These are phyloP conservation scores for Horisme vitalbata DNA, from an alignment of 2,888 invertebrate species.

Conservation along the genomic window DNA sequence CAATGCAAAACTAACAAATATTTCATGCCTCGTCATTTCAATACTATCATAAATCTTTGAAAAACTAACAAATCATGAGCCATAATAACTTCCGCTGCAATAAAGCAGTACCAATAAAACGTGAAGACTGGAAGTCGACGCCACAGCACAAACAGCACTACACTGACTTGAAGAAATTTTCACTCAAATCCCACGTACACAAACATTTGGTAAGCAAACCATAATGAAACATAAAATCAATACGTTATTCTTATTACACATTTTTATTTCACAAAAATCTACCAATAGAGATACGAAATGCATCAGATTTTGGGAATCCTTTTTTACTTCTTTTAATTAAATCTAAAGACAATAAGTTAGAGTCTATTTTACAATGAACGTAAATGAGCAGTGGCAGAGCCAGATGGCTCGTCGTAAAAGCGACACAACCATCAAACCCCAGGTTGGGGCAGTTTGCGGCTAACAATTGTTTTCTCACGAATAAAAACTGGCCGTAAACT, in stretches of 20 bases:
- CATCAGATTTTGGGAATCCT: no score
- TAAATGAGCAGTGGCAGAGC: neutral
- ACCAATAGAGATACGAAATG: no score
- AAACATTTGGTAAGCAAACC: no score
- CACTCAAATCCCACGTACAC: neutral
- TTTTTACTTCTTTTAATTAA: no score
- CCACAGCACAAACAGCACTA: slow-evolving; percentile 26
- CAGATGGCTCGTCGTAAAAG: slow-evolving; percentile 28
- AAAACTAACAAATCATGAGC: slow-evolving; percentile 34
- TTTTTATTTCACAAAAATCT: no score
- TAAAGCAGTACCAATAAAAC: slow-evolving; percentile 63
- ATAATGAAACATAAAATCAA: no score
- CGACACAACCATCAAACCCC: slow-evolving; percentile 41
- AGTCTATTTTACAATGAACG: neutral
- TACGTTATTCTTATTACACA: no score
- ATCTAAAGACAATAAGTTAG: neutral
- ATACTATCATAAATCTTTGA: slow-evolving; percentile 19
- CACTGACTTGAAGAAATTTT: no score
- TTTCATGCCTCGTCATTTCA: slow-evolving; percentile 22
- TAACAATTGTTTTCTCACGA: slow-evolving; percentile 72
- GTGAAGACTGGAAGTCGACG: slow-evolving; percentile 51
- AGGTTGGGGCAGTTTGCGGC: slow-evolving; percentile 52
- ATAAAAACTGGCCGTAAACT: slow-evolving; percentile 62
- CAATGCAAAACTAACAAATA: slow-evolving; percentile 11
- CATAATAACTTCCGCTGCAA: slow-evolving; percentile 38